Evolutionary conservation across 2,888 invertebrate species (phyloP), one percentile per base, ranked within the genome.

Genomic region (Spodoptera exigua): DNA sequence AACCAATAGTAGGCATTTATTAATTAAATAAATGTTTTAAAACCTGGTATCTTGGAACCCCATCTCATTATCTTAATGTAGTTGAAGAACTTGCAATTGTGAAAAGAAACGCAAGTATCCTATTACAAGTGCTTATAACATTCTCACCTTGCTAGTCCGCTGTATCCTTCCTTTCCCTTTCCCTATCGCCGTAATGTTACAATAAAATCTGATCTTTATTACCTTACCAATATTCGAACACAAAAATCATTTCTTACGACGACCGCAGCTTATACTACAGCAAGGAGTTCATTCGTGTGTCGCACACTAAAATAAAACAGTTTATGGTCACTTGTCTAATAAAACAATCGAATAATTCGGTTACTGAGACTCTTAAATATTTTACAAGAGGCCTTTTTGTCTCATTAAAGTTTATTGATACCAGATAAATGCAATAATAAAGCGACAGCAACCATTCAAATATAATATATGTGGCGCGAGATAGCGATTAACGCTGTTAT

Each of bases 241-340:
- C 88, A 88, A 89, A 89, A 90, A 87, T 87, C 81, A 82, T 78
- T 84, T 87, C 77, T 87, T 87, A 85, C 80, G 83, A 82, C 81
- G 78, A 83, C 83, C 76, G 82, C 70, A 67, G 76, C 60, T 70
- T 58, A 27, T 7, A 27, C 76, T 77, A 77, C 79, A 77, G 66
- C 75, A 63, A 71, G 72, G 74, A 80, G 79, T 68, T 65, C 65
- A 64, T 62, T 63, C 69, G 70, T 63, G 57, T 71, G 66, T 51
- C 66, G 60, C 75, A 81, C 80, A 83, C 76, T 86, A 88, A 90
- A 89, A 83, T 75, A 62, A 76, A 79, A 68, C 69, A 81, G 65
- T 92, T 92, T 92, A 92, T 81, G 86, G 81, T 64, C 68, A 61
- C 85, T 84, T 89, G 89, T 86, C 86, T 88, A 90, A 89, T 92